Evolutionary conservation across 1,140 invertebrate species (phyloP), one percentile per base, ranked within the genome.

Genomic region (Zaprionus taronus): DNA sequence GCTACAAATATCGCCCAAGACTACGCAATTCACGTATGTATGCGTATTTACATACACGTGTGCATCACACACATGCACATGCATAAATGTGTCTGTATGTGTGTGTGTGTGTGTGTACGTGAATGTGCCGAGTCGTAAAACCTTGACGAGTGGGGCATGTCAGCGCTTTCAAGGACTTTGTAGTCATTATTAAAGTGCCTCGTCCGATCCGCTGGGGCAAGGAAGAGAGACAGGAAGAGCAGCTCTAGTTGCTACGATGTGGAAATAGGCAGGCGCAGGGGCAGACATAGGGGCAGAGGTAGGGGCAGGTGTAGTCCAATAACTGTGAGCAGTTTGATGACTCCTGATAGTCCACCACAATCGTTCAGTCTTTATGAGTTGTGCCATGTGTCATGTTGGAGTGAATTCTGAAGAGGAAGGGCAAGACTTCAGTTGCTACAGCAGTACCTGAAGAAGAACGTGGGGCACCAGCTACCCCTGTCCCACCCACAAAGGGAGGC

Each of bases 161-260:
- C 69, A 66, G 53, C 51, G 36, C 47, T n/a, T 17, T 34, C 47
- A 74, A 61, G 55, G 70, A 80, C 79, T 80, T 74, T 89, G 70
- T 80, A 72, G 77, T 83, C 73, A 83, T 89, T 89, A 89, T 89
- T 66, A 77, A 74, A 75, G 65, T 68, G 31, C 56, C 44, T 53
- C 20, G 17, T 55, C n/a, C 22, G 44, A 34, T 34, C 49, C 9
- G 24, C 6, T 15, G n/a, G 24, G 47, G n/a, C 15, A 28, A 7
- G 17, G n/a, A 6, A 44, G 38, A 7, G 15, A 1, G 15, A 44
- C 15, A 6, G 15, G n/a, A 34, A 34, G n/a, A 47, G n/a, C 6
- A 47, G 7, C 41, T 38, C 12, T 38, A 15, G 36, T 38, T 38
- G 36, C 2, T 11, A 4, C 31, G 9, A 1, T 31, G 31, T 9